phyloP scores from a whole-genome alignment of 2,113 vertebrate genomes.

The Melospiza melodia region DNA sequence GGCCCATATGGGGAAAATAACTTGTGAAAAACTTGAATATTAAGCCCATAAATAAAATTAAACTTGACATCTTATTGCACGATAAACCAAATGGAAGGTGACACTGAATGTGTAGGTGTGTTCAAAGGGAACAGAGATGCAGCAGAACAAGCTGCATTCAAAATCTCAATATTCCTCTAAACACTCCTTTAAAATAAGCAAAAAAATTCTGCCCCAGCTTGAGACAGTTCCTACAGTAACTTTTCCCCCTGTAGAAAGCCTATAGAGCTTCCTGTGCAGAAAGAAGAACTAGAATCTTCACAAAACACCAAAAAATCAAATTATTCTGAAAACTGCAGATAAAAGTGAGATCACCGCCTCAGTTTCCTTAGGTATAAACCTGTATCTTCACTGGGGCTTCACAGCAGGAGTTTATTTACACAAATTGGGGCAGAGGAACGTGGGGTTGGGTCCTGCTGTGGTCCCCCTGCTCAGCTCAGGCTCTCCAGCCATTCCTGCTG shows the following conservation, averaged over 20 bases:
- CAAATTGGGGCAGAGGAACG: neutral
- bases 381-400: neutral
- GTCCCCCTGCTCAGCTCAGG: neutral
- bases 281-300: neutral
- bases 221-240: neutral
- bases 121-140: neutral
- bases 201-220: neutral
- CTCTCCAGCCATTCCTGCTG: neutral
- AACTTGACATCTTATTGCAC: neutral
- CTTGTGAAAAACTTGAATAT: conserved; percentile 24
- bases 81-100: neutral
- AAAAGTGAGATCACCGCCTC: neutral
- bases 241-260: neutral
- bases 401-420: neutral
- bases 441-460: rapidly evolving
- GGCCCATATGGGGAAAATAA: conserved; percentile 9
- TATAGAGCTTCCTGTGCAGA: neutral
- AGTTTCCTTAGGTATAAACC: neutral
- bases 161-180: neutral
- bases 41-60: conserved; percentile 43
- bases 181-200: neutral
- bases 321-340: neutral
- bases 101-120: neutral
- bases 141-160: neutral
- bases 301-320: neutral